Evolutionary conservation across 2,113 vertebrate genomes (phyloP).

Genomic region (Columba janthina): DNA sequence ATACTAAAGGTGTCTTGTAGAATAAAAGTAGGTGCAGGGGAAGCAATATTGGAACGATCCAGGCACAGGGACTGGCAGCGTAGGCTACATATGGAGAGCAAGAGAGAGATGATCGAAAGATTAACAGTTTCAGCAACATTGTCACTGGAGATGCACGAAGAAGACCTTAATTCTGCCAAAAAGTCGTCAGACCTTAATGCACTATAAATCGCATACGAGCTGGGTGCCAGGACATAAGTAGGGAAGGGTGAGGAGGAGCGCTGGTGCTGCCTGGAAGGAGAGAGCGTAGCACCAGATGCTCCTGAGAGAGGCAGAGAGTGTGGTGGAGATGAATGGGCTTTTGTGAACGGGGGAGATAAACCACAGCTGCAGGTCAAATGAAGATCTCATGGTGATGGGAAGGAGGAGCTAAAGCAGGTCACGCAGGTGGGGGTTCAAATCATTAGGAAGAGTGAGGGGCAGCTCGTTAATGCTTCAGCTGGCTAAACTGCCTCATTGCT

Average conservation of each 20-base stretch:
- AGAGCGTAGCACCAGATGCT: background rate
- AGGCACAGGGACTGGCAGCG: background rate
- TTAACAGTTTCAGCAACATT: background rate
- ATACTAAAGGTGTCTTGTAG: background rate
- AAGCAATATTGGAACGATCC: background rate
- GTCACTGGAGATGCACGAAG: background rate
- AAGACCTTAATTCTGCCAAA: background rate
- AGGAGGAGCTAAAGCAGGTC: background rate
- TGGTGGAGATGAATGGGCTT: background rate
- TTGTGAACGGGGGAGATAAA: background rate
- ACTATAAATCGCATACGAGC: background rate
- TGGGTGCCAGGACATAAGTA: background rate
- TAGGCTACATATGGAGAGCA: fast-evolving
- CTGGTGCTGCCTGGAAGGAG: background rate
- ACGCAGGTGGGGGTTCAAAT: background rate
- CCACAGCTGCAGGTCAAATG: background rate
- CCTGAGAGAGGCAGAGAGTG: background rate
- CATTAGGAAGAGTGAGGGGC: background rate
- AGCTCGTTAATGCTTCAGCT: background rate
- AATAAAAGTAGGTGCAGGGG: background rate
- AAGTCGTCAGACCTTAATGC: background rate
- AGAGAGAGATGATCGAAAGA: background rate
- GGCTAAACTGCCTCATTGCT: background rate
- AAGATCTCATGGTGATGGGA: background rate
- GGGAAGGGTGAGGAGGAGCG: background rate